Evolutionary conservation across 1,140 invertebrate species (phyloP).

Genomic region (Sipha flava): DNA sequence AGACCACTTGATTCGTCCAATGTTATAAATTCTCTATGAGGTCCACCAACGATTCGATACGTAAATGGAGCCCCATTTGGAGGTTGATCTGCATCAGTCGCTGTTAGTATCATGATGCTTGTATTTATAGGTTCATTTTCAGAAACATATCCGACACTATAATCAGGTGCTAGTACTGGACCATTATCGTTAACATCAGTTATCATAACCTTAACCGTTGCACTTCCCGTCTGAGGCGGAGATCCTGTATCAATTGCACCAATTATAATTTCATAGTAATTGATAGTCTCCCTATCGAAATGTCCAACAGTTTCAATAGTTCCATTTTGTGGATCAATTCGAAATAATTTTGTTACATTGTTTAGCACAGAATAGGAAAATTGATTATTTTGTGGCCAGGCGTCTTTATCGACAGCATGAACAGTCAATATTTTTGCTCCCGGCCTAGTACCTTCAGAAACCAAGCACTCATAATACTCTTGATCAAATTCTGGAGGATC

Average conservation of each 20-base stretch:
- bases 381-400: conserved; percentile 80
- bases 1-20: conserved; percentile 71
- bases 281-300: conserved; percentile 73
- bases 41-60: conserved; percentile 68
- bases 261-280: conserved; percentile 70
- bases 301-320: conserved; percentile 64
- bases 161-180: conserved; percentile 65
- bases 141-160: conserved; percentile 63
- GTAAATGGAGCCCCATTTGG: conserved; percentile 85
- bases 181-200: conserved; percentile 90
- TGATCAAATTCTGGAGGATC: conserved; percentile 86
- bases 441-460: conserved; percentile 65
- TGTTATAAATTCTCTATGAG: conserved; percentile 63
- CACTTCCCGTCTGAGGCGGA: conserved; percentile 79
- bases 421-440: conserved; percentile 70
- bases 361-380: conserved; percentile 84
- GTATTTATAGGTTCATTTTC: conserved; percentile 83
- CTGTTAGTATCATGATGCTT: conserved; percentile 72
- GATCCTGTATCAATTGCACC: conserved; percentile 81
- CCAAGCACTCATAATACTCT: conserved; percentile 59
- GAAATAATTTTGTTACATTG: conserved; percentile 73
- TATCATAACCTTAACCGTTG: conserved; percentile 66
- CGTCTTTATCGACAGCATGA: conserved; percentile 83
- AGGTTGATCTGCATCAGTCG: conserved; percentile 81
- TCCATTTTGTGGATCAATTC: conserved; percentile 77